These are phyloP conservation scores for Onychomys torridus DNA, from an alignment of 2,797 vertebrate genomes.

Conservation along the genomic window DNA sequence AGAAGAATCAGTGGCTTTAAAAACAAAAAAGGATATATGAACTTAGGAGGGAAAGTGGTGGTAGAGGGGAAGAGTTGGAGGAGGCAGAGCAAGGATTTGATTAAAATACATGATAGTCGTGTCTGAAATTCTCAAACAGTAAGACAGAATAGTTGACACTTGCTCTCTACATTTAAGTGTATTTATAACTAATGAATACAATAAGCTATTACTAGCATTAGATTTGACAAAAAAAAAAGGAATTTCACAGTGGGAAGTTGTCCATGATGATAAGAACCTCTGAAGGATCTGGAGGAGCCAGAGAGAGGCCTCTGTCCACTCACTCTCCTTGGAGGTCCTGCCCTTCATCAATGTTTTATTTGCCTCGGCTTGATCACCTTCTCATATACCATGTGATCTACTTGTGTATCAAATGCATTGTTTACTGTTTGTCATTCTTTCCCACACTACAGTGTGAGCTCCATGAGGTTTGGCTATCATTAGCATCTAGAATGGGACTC, in stretches of 20 bases:
- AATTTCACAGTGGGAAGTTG: conserved; percentile 2
- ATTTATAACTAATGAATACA: neutral
- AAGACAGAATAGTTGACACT: neutral
- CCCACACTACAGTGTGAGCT: neutral
- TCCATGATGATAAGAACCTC: neutral
- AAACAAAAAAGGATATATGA: neutral
- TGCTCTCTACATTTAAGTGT: neutral
- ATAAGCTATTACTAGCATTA: neutral
- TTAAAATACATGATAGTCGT: neutral
- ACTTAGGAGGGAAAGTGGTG: neutral
- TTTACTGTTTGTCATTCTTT: neutral
- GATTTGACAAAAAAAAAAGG: neutral
- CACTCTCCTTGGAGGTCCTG: neutral
- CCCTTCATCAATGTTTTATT: neutral
- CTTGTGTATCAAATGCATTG: neutral
- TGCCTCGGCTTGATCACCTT: neutral
- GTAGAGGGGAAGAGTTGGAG: neutral
- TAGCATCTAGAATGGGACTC: neutral
- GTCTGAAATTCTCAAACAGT: neutral
- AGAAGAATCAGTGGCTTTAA: neutral
- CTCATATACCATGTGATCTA: neutral
- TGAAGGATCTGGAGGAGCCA: neutral
- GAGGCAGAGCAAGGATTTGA: neutral
- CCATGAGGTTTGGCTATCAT: neutral
- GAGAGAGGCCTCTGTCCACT: neutral